Conservation (phyloP, 2,888 invertebrate genomes). For the Anorthoa munda region DNA sequence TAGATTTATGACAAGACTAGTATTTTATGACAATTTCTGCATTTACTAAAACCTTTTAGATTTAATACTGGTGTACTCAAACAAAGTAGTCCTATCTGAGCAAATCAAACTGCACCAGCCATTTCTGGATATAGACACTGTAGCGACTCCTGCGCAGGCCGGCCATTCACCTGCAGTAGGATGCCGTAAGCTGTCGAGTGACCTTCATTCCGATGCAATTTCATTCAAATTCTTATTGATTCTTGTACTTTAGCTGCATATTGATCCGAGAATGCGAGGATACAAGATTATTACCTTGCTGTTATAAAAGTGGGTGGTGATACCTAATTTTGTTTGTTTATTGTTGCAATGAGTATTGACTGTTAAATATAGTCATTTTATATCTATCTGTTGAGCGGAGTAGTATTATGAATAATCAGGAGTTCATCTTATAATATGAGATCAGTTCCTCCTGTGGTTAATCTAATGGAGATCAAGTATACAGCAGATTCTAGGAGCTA, state of each 20-base stretch:
- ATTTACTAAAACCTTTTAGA: background rate
- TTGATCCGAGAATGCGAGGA: slow-evolving; percentile 28
- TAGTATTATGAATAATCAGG: background rate
- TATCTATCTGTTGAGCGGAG: background rate
- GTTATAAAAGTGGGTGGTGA: slow-evolving; percentile 28
- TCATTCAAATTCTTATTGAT: slow-evolving; percentile 61
- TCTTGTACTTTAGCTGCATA: slow-evolving; percentile 48
- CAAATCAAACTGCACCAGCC: slow-evolving; percentile 44
- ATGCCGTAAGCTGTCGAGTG: slow-evolving; percentile 67
- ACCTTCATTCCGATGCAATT: slow-evolving; percentile 69
- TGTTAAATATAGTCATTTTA: background rate
- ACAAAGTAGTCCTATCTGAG: slow-evolving; percentile 39
- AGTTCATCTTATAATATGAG: background rate
- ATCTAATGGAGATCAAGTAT: background rate
- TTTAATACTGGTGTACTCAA: background rate
- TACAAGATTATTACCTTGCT: slow-evolving; percentile 18
- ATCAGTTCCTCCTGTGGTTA: background rate
- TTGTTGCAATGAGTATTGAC: background rate
- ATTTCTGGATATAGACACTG: slow-evolving; percentile 58
- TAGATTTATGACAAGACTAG: background rate
- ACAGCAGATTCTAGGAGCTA: background rate
- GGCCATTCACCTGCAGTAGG: slow-evolving; percentile 69
- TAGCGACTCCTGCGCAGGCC: slow-evolving; percentile 61
- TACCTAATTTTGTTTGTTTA: slow-evolving; percentile 10
- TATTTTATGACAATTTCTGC: background rate